phyloP scores from a whole-genome alignment of 2,888 invertebrate genomes.

The Brenthis daphne region DNA sequence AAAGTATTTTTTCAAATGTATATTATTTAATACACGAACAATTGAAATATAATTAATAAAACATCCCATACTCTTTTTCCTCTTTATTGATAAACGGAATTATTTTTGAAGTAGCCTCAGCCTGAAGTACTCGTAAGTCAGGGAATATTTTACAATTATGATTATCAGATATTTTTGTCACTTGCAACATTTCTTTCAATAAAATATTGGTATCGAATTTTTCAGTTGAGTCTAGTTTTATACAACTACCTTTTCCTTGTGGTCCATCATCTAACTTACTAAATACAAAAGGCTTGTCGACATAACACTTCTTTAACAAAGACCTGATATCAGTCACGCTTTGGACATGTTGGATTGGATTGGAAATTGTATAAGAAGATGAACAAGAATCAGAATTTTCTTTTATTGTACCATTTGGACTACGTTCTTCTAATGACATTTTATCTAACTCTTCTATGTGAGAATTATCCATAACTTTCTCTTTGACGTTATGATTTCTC shows the following conservation, averaged over 20 bases:
- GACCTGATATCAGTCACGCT: conserved; percentile 47
- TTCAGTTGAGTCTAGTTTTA: conserved; percentile 4
- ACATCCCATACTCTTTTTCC: conserved; percentile 52
- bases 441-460: conserved; percentile 53
- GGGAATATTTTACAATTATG: too few relatives aligned
- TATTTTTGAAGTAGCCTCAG: conserved; percentile 51
- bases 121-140: too few relatives aligned
- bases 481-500: conserved; percentile 37
- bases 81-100: conserved; percentile 58
- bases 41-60: not conserved
- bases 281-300: conserved; percentile 42
- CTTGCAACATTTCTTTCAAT: not conserved
- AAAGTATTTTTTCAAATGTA: too few relatives aligned
- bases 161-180: too few relatives aligned
- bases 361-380: conserved; percentile 24
- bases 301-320: conserved; percentile 40
- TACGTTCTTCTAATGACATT: conserved; percentile 46
- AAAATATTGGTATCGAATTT: not conserved
- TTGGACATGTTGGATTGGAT: conserved; percentile 38
- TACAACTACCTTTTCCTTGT: conserved; percentile 35
- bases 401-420: conserved; percentile 35
- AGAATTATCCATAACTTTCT: conserved; percentile 46
- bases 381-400: conserved; percentile 14
- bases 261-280: conserved; percentile 44
- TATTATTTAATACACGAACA: not conserved